These are phyloP conservation scores for Helicoverpa zea DNA, from an alignment of 1,140 invertebrate genomes.

Conservation along the genomic window DNA sequence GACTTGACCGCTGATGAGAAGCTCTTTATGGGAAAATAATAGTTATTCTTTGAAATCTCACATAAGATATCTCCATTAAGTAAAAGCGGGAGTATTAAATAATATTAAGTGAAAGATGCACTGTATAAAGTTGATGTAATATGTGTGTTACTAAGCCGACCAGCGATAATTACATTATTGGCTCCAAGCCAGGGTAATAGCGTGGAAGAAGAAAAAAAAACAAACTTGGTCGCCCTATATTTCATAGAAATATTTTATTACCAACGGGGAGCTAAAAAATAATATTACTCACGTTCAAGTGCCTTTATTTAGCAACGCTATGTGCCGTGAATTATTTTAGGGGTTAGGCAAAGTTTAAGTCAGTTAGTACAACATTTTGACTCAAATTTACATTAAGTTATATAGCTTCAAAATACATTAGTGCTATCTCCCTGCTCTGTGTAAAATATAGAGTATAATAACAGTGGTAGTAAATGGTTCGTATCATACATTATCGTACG, in stretches of 20 bases:
- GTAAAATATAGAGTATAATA: not conserved
- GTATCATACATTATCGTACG: not conserved
- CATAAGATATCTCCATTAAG: not conserved
- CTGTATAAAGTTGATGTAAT: not conserved
- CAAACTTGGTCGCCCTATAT: conserved; percentile 9
- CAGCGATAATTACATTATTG: conserved; percentile 31
- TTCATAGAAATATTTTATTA: conserved; percentile 11
- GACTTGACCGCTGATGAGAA: no score
- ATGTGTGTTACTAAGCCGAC: conserved; percentile 4
- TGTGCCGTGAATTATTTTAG: not conserved
- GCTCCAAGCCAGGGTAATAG: conserved; percentile 5
- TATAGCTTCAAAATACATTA: not conserved
- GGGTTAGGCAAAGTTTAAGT: not conserved
- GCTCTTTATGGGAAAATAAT: no score
- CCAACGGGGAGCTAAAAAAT: not conserved
- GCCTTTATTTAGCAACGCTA: not conserved
- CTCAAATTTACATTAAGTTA: not conserved
- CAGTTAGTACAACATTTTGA: not conserved
- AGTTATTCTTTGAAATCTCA: no score
- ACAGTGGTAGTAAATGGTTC: not conserved
- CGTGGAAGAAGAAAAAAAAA: not conserved
- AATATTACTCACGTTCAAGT: no score
- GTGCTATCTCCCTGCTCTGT: not conserved
- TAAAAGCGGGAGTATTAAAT: not conserved
- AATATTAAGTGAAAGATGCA: not conserved